Base-by-base conservation (phyloP, 2,888 invertebrate species). In the Oscheius sp. region DNA sequence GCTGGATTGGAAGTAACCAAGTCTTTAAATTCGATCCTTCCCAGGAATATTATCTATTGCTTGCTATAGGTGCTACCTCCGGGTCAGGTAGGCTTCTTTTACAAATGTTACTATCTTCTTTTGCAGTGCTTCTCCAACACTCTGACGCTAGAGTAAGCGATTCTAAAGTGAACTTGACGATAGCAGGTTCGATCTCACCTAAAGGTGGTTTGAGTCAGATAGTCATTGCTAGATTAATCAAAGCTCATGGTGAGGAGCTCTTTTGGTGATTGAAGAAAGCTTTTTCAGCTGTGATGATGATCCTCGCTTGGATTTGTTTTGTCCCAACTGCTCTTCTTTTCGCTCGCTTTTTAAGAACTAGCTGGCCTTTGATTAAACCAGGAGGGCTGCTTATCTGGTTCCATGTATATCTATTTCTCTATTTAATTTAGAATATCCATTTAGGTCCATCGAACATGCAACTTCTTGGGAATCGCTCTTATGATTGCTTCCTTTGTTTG, bases 311-410 rank as follows among this genome's bases (percentile, higher is more conserved):
- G 81, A 64, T 78, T 50, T 69, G 75, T 31, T 72, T 74, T 64
- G 76, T 81, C 10, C 81, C 81, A 5, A 75, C 69, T 0, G 79
- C 79, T 12, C 73, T 78, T 3, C 66, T 79, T n/a, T 78, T 79
- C 31, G 79, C 81, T 8, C 52, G 81, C 34, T 72, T 78, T 33
- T 48, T 81, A 12, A 72, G 81, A 15, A 65, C 71, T 15, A 71
- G 72, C 20, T 78, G 79, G 78, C 78, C 81, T 1, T 69, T 71
- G 1, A 31, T 72, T 12, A 78, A 77, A 25, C 81, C 81, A 0
- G 71, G 74, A 45, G 81, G 81, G 23, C 65, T 81, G 6, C 69
- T 76, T 10, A 74, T 81, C 10, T 81, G 81, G 81, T 81, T 79
- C 78, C 81, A 80, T 66, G 78, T 80, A 37, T 48, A 71, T 34